Evolutionary conservation across 2,888 invertebrate genomes (phyloP).

Genomic region (Steinernema hermaphroditum): DNA sequence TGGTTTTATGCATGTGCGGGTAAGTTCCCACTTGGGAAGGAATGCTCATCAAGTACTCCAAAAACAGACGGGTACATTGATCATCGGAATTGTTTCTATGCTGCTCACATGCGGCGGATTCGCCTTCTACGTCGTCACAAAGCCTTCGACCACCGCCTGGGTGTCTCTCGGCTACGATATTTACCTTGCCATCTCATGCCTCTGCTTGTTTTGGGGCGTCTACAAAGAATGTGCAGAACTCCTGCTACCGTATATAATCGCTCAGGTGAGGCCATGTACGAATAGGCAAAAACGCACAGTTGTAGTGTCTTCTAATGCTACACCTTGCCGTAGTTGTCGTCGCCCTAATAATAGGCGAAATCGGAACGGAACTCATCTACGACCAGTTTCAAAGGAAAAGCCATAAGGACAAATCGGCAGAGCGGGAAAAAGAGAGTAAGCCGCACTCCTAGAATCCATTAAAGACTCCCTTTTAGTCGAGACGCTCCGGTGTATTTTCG

Average conservation of each 20-base stretch:
- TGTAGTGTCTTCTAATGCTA: not conserved
- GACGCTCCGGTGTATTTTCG: not conserved
- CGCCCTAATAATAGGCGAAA: not conserved
- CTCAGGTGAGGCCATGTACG: not conserved
- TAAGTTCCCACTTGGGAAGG: no score
- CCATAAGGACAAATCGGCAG: not conserved
- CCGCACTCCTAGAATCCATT: not conserved
- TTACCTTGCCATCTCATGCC: not conserved
- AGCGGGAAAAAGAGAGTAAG: not conserved
- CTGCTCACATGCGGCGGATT: not conserved
- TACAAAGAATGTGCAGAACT: not conserved
- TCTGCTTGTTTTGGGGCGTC: not conserved
- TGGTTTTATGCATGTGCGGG: no score
- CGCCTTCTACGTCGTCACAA: not conserved
- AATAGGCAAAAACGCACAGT: no score
- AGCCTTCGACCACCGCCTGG: not conserved
- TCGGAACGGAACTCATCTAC: not conserved
- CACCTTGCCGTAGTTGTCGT: not conserved
- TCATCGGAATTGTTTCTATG: not conserved
- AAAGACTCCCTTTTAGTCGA: not conserved
- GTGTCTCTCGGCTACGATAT: not conserved
- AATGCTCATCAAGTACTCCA: no score
- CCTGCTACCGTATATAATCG: not conserved
- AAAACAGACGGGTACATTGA: not conserved
- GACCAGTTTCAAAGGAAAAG: no score